Evolutionary conservation across 1,140 invertebrate species (phyloP).

Genomic region (Brachionus calyciflorus): DNA sequence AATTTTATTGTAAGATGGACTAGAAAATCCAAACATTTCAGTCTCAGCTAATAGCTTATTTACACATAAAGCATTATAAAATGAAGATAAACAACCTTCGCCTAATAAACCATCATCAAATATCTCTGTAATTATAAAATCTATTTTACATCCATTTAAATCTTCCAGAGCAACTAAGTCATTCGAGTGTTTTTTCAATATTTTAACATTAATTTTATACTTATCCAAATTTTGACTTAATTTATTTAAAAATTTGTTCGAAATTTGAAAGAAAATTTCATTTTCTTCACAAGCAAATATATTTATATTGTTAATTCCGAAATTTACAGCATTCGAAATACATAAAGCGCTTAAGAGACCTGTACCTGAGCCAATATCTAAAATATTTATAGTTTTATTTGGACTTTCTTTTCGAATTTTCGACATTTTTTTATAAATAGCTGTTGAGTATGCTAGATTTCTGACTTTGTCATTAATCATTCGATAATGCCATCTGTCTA

Average conservation of each 20-base stretch:
- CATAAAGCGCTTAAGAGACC: conserved; percentile 21
- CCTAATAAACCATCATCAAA: conserved; percentile 34
- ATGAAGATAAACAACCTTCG: conserved; percentile 8
- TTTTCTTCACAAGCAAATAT: conserved; percentile 39
- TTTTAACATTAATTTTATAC: conserved; percentile 13
- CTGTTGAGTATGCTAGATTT: conserved; percentile 25
- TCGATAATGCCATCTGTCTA: conserved; percentile 39
- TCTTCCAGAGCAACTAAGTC: background rate
- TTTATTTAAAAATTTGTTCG: conserved; percentile 11
- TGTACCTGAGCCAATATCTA: conserved; percentile 40
- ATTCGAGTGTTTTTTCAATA: conserved; percentile 36
- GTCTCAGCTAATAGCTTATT: background rate
- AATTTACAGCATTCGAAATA: background rate
- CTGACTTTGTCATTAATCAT: conserved; percentile 33
- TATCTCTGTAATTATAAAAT: conserved; percentile 44
- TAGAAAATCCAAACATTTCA: background rate
- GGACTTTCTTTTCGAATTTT: conserved; percentile 2
- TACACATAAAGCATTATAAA: conserved; percentile 20
- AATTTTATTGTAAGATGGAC: background rate
- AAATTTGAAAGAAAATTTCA: conserved; percentile 26
- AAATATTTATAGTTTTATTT: background rate
- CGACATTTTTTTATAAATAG: conserved; percentile 16
- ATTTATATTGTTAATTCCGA: conserved; percentile 5
- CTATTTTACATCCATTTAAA: conserved; percentile 15
- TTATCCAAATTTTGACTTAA: background rate